phyloP scores from a whole-genome alignment of 2,888 invertebrate genomes.

The Anagyrus pseudococci region DNA sequence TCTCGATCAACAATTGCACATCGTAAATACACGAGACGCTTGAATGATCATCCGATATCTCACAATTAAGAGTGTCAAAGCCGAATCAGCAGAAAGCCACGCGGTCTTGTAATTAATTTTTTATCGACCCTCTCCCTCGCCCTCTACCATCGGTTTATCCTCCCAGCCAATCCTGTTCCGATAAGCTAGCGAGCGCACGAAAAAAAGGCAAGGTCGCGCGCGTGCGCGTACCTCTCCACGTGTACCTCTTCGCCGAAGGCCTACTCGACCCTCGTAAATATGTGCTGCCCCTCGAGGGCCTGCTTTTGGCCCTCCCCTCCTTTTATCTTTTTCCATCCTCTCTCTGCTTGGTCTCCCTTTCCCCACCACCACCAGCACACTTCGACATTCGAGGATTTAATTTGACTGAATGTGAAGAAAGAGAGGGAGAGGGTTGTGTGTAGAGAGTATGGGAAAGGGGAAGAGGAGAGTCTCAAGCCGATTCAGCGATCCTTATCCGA shows the following conservation, averaged over 20 bases:
- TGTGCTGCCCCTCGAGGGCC: slow-evolving; percentile 45
- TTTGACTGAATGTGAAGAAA: slow-evolving; percentile 51
- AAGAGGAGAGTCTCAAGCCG: slow-evolving; percentile 19
- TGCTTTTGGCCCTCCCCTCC: slow-evolving; percentile 41
- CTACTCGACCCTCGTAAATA: slow-evolving; percentile 57
- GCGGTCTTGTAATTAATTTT: background rate
- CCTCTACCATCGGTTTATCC: too few species aligned
- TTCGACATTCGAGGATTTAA: slow-evolving; percentile 59
- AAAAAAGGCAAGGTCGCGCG: slow-evolving; percentile 17
- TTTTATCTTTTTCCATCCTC: slow-evolving; percentile 8
- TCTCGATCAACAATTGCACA: too few species aligned
- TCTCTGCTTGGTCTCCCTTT: background rate
- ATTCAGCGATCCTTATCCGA: slow-evolving; percentile 54
- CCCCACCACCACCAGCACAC: slow-evolving; percentile 39
- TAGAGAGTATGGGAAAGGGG: too few species aligned
- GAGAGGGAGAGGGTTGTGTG: slow-evolving; percentile 5
- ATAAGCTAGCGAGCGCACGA: slow-evolving; percentile 3
- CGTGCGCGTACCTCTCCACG: background rate
- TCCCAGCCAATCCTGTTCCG: too few species aligned
- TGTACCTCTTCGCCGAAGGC: slow-evolving; percentile 24
- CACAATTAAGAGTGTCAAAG: background rate
- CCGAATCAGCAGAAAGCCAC: background rate
- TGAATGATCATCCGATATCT: too few species aligned
- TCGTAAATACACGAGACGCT: too few species aligned
- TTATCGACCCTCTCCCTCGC: slow-evolving; percentile 1